Evolutionary conservation across 1,140 invertebrate genomes (phyloP), one percentile per base, ranked within the genome.

Genomic region (Zaprionus nigranus): DNA sequence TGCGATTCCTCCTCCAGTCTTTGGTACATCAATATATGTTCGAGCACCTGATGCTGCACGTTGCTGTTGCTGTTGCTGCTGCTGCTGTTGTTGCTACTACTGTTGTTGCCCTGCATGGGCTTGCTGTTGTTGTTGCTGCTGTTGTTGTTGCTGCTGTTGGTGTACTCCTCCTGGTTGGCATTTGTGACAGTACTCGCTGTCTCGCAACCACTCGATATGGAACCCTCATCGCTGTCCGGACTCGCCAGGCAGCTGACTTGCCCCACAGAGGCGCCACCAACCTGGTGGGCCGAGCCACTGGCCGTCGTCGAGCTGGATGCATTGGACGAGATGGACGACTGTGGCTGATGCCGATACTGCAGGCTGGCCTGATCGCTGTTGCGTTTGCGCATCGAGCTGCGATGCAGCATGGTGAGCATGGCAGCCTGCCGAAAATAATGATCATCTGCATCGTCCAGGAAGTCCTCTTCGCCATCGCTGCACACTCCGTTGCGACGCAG

Each of bases 131-230:
- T 69, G 63, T 51, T 64, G 60, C 43, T 82, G 69, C 54, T 17
- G 24, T 1, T 28, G 13, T 11, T 51, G n/a, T 3, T 46, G 40
- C 2, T 62, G 38, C 0, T 26, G 22, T 75, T 69, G 20, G 62
- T 85, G 69, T 71, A 84, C 56, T 88, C 85, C 66, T 88, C 84
- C 40, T 84, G 85, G 34, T 90, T 88, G 30, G 79, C 85, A 77
- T 88, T 88, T 22, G 85, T 88, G 36, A 94, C 95, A 2, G 96
- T 96, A 88, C 96, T 96, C n/a, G 96, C 95, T 5, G 96, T 96
- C 90, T 96, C 96, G 91, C 96, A 96, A 54, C 96, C 96, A 70
- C 95, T 96, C 59, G 96, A 96, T 83, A 96, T 95, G n/a, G 95
- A 95, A 60, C 96, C 96, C 84, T 96, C 96, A 92, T 96, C 96